Percentiles rank a stretch among this genome's conserved stretches.
Conservation (phyloP, 2,888 invertebrate species). For the Hydriomena furcata region DNA sequence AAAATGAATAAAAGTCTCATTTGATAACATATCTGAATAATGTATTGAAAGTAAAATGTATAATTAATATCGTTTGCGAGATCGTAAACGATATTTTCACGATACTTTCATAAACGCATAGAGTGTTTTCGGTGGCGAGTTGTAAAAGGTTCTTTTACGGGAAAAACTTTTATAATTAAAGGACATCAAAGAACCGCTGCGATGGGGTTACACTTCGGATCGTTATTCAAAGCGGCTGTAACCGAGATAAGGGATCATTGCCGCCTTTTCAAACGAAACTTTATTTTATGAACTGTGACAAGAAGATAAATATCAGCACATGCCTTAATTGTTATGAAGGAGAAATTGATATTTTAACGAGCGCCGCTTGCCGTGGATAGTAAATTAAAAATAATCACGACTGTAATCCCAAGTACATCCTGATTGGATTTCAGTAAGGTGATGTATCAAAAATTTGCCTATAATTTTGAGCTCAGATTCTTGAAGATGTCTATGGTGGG, state of each 20-base stretch:
- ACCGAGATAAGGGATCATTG: conserved; percentile 76
- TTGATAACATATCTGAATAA: conserved; percentile 19
- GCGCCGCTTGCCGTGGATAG: neutral
- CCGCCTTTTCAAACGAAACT: conserved; percentile 67
- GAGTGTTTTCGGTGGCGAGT: conserved; percentile 49
- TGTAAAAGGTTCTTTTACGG: conserved; percentile 67
- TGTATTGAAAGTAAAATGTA: conserved; percentile 20
- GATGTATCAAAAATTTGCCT: no score
- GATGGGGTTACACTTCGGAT: conserved; percentile 79
- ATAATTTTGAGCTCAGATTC: no score
- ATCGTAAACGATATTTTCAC: conserved; percentile 46
- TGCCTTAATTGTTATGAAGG: conserved; percentile 17
- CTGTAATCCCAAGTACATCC: no score
- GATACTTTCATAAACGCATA: conserved; percentile 40
- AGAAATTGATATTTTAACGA: conserved; percentile 15
- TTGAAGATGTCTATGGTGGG: no score
- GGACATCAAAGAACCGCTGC: conserved; percentile 77
- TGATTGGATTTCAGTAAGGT: no score
- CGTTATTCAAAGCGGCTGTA: conserved; percentile 78
- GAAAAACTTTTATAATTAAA: conserved; percentile 81
- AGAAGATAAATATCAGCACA: conserved; percentile 51
- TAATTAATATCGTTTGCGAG: conserved; percentile 27
- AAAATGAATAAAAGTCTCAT: conserved; percentile 23
- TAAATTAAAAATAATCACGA: no score
- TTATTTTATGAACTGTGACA: conserved; percentile 74